Base-by-base conservation (phyloP, 64 coral and sea anemone species). In the Montipora cactus region DNA sequence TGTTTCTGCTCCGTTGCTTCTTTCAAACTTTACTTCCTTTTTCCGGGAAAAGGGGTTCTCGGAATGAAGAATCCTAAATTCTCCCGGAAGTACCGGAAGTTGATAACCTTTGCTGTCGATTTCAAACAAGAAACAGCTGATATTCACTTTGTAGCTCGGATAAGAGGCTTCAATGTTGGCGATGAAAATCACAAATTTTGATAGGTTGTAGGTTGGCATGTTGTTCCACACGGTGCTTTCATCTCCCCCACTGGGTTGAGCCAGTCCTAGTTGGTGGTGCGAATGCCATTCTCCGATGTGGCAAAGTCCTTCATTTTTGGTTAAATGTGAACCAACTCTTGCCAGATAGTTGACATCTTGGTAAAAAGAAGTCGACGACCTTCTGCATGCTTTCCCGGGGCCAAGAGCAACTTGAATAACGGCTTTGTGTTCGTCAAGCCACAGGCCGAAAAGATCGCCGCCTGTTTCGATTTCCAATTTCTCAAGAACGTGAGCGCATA, bases 221-320 rank as follows among this genome's bases (percentile, higher is more conserved):
- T 96, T 94, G 4, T 81, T 90, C 19, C 89, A 93, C 7, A 96
- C 91, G 13, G 95, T 96, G 20, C 79, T 81, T 11, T 94, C 88
- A 49, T 96, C 95, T 61, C 95, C 95, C 15, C 78, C 68, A 44
- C 95, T 96, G 7, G 95, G 95, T 6, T 89, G 51, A 2, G 76
- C 72, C 53, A 96, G 61, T 58, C 92, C 93, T 25, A 92, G 90
- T 37, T 92, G 90, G 49, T 92, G 90, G 12, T 92, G 90, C 2
- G 90, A 92, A 82, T 92, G 90, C 90, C 90, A 92, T 49, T 92
- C 90, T 18, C 90, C 90, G 18, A 92, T 92, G 73, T 92, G 90
- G 3, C 90, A 81, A 76, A 92, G 51, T 11, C 81, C 82, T 62
- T 92, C 81, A 7, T 77, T 44, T 19, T 64, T 4, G 0, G 90